Evolutionary conservation across 1,140 invertebrate species (phyloP).

Genomic region (Samia ricini): DNA sequence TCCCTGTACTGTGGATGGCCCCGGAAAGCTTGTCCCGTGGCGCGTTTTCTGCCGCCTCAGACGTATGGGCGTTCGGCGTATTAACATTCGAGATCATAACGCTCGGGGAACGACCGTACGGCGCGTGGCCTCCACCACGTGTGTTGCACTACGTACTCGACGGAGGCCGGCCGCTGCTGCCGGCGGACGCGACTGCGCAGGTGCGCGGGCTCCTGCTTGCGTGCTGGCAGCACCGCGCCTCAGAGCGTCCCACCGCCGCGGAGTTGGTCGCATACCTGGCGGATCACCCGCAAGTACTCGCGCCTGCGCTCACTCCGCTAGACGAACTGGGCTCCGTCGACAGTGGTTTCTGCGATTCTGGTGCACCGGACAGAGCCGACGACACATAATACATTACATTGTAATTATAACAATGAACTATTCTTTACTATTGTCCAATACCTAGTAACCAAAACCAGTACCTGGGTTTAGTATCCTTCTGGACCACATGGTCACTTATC

Average conservation of each 20-base stretch:
- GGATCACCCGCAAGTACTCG: slow-evolving; percentile 50
- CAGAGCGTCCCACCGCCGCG: slow-evolving; percentile 84
- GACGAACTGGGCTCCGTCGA: slow-evolving; percentile 10
- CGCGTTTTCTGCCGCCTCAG: slow-evolving; percentile 89
- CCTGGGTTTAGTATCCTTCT: too few relatives aligned
- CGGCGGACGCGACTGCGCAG: slow-evolving; percentile 17
- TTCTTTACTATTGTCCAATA: too few relatives aligned
- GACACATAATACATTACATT: too few relatives aligned
- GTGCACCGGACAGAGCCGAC: too few relatives aligned
- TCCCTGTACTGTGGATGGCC: slow-evolving; percentile 97
- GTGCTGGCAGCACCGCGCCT: slow-evolving; percentile 87
- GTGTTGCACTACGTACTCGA: slow-evolving; percentile 14
- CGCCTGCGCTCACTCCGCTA: slow-evolving; percentile 15
- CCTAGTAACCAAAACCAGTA: too few relatives aligned
- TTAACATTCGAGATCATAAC: slow-evolving; percentile 91
- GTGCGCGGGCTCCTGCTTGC: slow-evolving; percentile 83
- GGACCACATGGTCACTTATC: too few relatives aligned
- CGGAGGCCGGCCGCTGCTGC: slow-evolving; percentile 17
- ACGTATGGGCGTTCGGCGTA: slow-evolving; percentile 93
- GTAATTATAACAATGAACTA: too few relatives aligned
- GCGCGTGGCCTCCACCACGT: slow-evolving; percentile 85
- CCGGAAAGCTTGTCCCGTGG: slow-evolving; percentile 88
- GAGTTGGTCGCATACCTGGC: slow-evolving; percentile 90
- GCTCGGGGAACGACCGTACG: slow-evolving; percentile 93
- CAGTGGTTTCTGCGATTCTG: slow-evolving; percentile 19